Conservation (phyloP, 2,888 invertebrate genomes). For the Leptopterna dolabrata region DNA sequence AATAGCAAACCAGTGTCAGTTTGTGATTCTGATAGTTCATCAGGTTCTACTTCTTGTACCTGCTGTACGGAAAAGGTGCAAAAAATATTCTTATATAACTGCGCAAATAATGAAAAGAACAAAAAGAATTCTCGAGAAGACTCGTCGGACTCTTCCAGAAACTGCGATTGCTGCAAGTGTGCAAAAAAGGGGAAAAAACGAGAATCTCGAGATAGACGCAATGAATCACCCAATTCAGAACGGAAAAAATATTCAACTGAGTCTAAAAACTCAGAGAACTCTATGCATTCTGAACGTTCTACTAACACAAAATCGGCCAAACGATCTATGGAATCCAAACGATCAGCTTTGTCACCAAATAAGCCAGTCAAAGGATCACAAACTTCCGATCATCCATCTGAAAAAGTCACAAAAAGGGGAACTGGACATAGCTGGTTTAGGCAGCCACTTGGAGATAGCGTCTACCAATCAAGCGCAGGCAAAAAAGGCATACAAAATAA, state of each 20-base stretch:
- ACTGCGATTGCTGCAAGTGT: not conserved
- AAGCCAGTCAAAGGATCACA: no score
- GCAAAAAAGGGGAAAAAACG: not conserved
- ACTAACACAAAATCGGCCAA: no score
- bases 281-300: not conserved
- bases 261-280: not conserved
- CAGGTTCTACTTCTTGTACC: not conserved
- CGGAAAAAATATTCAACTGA: not conserved
- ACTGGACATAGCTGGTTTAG: not conserved
- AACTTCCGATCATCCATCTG: no score
- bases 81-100: conserved; percentile 21
- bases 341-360: no score
- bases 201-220: not conserved
- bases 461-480: not conserved
- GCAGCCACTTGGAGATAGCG: not conserved
- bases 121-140: not conserved
- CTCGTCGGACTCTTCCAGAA: not conserved
- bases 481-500: not conserved
- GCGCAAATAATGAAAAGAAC: not conserved
- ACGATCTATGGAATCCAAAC: no score
- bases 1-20: not conserved
- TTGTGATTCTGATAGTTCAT: not conserved
- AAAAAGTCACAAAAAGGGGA: not conserved
- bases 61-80: not conserved
- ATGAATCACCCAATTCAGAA: not conserved